These are phyloP conservation scores for Anseranas semipalmata DNA, from an alignment of 2,113 vertebrate genomes.

Conservation along the genomic window DNA sequence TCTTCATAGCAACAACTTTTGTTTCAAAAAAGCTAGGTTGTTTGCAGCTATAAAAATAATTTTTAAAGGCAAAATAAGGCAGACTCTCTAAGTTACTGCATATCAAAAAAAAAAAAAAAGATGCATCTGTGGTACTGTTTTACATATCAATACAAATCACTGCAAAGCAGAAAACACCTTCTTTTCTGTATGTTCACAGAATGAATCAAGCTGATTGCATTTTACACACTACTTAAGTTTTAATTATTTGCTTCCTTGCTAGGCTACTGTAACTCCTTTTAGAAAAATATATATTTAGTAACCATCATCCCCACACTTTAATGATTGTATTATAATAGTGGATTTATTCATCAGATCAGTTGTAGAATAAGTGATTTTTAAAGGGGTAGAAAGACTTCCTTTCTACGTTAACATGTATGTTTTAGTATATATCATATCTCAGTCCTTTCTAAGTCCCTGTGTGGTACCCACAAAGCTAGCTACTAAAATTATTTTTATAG, in stretches of 20 bases:
- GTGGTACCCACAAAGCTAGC: background rate
- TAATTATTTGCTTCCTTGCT: background rate
- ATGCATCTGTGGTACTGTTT: background rate
- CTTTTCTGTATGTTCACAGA: background rate
- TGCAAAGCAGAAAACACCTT: background rate
- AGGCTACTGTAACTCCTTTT: background rate
- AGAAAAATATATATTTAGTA: background rate
- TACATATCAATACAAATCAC: background rate
- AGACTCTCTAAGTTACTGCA: background rate
- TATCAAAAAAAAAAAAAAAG: background rate
- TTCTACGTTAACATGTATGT: background rate
- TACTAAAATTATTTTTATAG: background rate
- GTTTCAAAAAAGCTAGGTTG: background rate
- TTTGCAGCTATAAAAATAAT: conserved; percentile 33
- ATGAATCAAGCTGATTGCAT: background rate
- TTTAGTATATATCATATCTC: background rate
- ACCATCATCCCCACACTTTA: background rate
- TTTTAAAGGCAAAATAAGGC: background rate
- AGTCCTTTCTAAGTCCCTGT: background rate
- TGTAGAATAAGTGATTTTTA: background rate
- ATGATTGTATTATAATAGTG: background rate
- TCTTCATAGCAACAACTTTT: background rate
- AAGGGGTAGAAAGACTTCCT: background rate
- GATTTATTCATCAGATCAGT: background rate
- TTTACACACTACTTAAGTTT: background rate